phyloP scores from a whole-genome alignment of 2,797 vertebrate species.

The Enteromius unitaeniatus region DNA sequence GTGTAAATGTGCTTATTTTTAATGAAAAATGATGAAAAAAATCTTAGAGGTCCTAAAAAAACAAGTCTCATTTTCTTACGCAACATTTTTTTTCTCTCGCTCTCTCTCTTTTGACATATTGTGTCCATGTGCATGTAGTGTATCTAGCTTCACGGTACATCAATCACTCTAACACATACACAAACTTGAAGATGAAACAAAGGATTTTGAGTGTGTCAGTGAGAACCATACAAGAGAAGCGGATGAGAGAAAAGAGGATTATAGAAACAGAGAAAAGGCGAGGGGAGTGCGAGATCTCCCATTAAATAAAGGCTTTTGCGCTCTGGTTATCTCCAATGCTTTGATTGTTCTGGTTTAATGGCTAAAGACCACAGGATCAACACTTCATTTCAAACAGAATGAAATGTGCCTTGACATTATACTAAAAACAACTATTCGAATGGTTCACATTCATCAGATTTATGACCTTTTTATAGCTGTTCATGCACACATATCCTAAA shows the following conservation, averaged over 20 bases:
- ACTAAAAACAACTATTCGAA: slow-evolving; percentile 5
- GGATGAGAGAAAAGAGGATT: slow-evolving; percentile 41
- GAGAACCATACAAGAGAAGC: slow-evolving; percentile 23
- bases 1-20: not conserved
- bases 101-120: not conserved
- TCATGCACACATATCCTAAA: slow-evolving; percentile 16
- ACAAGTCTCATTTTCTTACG: not conserved
- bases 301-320: slow-evolving; percentile 38
- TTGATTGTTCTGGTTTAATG: slow-evolving; percentile 51
- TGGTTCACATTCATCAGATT: slow-evolving; percentile 19
- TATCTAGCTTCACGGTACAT: not conserved
- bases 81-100: not conserved
- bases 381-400: slow-evolving; percentile 37
- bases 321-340: slow-evolving; percentile 47
- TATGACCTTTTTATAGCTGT: slow-evolving; percentile 38
- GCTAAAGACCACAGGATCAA: slow-evolving; percentile 26
- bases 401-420: slow-evolving; percentile 32
- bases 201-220: slow-evolving; percentile 38
- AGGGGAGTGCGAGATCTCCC: slow-evolving; percentile 40
- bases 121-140: not conserved
- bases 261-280: slow-evolving; percentile 24
- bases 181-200: slow-evolving; percentile 33
- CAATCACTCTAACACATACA: not conserved
- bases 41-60: not conserved
- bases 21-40: not conserved